These are phyloP conservation scores for Elachura formosa DNA, from an alignment of 2,113 vertebrate species.

Conservation along the genomic window DNA sequence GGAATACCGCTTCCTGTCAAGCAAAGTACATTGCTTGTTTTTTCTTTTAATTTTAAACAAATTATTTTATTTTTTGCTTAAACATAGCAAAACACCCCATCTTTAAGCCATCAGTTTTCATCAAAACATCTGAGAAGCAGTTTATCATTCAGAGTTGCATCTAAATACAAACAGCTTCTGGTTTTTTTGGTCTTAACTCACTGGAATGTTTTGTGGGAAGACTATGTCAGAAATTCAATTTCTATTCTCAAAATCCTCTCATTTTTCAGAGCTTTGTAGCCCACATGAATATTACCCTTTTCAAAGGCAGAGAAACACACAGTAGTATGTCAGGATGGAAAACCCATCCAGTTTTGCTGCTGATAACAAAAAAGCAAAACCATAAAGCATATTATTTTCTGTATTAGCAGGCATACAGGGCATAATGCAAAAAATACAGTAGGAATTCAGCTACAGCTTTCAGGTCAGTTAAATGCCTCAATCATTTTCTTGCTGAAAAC, in stretches of 20 bases:
- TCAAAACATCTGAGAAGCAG: not conserved
- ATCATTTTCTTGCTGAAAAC: not conserved
- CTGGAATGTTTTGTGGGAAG: conserved; percentile 32
- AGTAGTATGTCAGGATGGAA: not conserved
- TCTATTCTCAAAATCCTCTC: not conserved
- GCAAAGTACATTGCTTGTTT: not conserved
- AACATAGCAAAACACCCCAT: not conserved
- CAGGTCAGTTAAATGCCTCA: not conserved
- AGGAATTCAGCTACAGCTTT: not conserved
- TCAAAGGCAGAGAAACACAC: not conserved
- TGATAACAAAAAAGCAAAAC: not conserved
- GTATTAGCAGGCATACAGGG: not conserved
- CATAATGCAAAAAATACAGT: not conserved
- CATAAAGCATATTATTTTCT: not conserved
- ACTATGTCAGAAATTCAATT: not conserved
- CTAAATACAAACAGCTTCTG: not conserved
- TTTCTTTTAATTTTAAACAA: not conserved
- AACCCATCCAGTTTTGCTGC: not conserved
- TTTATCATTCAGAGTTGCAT: not conserved
- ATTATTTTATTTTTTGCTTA: not conserved
- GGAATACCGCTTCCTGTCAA: not conserved
- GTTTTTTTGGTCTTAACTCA: not conserved
- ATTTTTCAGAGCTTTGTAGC: not conserved
- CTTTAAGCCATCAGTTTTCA: not conserved
- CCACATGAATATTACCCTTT: not conserved